These are phyloP conservation scores for Allygus modestus DNA, from an alignment of 2,888 invertebrate genomes.

Conservation along the genomic window DNA sequence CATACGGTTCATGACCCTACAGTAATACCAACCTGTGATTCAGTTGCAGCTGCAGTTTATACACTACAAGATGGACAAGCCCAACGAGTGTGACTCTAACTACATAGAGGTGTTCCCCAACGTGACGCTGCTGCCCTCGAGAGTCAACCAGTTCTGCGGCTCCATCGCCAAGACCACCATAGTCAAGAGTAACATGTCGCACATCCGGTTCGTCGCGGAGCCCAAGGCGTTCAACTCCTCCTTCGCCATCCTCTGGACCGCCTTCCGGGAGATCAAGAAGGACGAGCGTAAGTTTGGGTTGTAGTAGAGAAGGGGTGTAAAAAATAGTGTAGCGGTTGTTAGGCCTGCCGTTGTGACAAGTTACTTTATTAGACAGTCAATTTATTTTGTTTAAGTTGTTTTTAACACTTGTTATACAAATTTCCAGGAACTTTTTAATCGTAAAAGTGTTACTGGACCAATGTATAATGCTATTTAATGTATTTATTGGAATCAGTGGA, in stretches of 20 bases:
- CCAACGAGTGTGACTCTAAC: constrained; percentile 88
- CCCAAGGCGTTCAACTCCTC: constrained; percentile 79
- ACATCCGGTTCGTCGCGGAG: constrained; percentile 85
- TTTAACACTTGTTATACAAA: too few relatives aligned
- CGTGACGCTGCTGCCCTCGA: constrained; percentile 79
- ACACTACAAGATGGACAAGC: constrained; percentile 81
- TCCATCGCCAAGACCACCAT: constrained; percentile 87
- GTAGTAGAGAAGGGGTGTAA: constrained; percentile 54
- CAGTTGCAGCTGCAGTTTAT: constrained; percentile 85
- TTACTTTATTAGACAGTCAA: too few relatives aligned
- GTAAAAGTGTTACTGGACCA: too few relatives aligned
- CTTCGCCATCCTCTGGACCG: constrained; percentile 86
- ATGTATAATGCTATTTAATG: too few relatives aligned
- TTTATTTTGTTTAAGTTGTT: too few relatives aligned
- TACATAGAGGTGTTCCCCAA: constrained; percentile 85
- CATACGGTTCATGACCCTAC: too few relatives aligned
- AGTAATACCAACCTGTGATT: too few relatives aligned
- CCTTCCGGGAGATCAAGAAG: constrained; percentile 81
- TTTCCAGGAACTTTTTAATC: too few relatives aligned
- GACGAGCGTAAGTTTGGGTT: constrained; percentile 74
- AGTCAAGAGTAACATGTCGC: constrained; percentile 81
- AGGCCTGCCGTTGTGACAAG: too few relatives aligned
- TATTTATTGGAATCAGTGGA: too few relatives aligned
- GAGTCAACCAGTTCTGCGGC: constrained; percentile 88
- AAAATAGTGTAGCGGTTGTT: not conserved